These are phyloP conservation scores for Gymnothorax javanicus DNA, from an alignment of 2,797 vertebrate species.

Conservation along the genomic window DNA sequence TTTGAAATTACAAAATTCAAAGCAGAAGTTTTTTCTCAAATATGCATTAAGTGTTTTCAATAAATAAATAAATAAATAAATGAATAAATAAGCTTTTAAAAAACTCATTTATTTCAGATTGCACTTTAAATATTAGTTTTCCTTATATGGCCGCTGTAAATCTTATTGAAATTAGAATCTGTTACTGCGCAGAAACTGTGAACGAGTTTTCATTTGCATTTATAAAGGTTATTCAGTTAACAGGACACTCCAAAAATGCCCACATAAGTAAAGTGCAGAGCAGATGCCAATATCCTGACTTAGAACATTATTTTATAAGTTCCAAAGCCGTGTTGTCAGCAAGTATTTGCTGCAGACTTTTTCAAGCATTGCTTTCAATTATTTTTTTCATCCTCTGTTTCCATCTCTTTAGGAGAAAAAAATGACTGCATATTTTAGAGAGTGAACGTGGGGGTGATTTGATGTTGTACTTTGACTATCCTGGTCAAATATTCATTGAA, in stretches of 20 bases:
- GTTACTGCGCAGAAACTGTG: background rate
- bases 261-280: background rate
- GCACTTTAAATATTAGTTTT: background rate
- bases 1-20: too few species aligned
- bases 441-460: background rate
- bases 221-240: background rate
- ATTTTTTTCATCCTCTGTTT: background rate
- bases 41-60: background rate
- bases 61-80: too few species aligned
- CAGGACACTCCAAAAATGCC: background rate
- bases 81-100: background rate
- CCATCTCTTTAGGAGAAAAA: background rate
- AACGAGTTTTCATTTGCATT: background rate
- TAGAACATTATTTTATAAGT: background rate
- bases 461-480: background rate
- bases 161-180: background rate
- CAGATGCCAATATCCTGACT: background rate
- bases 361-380: background rate
- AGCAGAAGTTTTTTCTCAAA: background rate
- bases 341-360: background rate
- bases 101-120: background rate
- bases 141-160: background rate
- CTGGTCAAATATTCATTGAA: background rate
- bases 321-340: background rate
- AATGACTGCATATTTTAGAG: background rate